Percentiles rank a stretch among this genome's conserved stretches.
These are phyloP conservation scores for Neuroscelio doddi DNA, from an alignment of 2,888 invertebrate genomes.

Conservation along the genomic window DNA sequence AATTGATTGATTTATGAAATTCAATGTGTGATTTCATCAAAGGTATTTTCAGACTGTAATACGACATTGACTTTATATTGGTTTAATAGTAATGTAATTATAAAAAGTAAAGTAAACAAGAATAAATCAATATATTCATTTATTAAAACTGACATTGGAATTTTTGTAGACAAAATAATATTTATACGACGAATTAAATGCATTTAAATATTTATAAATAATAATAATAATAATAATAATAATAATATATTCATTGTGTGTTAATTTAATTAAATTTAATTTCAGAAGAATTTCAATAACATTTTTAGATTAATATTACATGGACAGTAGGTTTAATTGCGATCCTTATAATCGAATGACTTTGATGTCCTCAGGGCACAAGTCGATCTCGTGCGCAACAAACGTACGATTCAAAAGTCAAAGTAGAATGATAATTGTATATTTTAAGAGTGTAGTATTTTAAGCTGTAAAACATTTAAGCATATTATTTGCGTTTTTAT, in stretches of 20 bases:
- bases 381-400: background rate
- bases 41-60: no score
- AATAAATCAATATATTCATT: no score
- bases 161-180: no score
- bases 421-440: background rate
- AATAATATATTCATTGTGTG: background rate
- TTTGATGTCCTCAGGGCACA: background rate
- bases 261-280: background rate
- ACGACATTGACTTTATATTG: no score
- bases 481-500: background rate
- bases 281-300: background rate
- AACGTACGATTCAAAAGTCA: background rate
- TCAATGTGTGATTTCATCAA: no score
- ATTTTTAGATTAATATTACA: background rate
- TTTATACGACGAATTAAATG: no score
- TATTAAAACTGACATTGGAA: no score
- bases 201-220: no score
- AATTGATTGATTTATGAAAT: no score
- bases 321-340: background rate
- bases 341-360: background rate
- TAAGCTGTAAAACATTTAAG: background rate
- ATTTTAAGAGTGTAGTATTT: background rate
- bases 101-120: no score
- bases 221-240: no score
- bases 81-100: no score